Evolutionary conservation across 2,888 invertebrate genomes (phyloP).

Genomic region (Syritta pipiens): DNA sequence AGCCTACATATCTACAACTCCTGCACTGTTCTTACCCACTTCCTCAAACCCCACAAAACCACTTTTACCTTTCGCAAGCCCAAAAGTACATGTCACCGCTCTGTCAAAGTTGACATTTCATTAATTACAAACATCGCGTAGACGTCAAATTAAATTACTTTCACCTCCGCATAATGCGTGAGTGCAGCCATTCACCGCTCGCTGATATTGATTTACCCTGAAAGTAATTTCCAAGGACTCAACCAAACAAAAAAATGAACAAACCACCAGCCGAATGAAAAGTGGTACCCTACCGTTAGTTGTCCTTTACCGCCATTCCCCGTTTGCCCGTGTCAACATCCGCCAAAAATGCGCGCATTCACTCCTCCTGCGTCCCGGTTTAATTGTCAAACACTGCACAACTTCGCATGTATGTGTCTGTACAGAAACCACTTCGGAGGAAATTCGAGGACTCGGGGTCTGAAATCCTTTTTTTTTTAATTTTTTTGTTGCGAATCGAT

Average conservation of each 20-base stretch:
- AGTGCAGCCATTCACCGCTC: slow-evolving; percentile 42
- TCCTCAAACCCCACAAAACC: not conserved
- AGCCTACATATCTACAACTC: too few species aligned
- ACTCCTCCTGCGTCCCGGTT: slow-evolving; percentile 5
- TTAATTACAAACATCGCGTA: slow-evolving; percentile 36
- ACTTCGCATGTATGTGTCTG: too few species aligned
- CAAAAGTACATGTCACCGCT: not conserved
- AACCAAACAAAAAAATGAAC: slow-evolving; percentile 60
- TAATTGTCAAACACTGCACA: slow-evolving; percentile 37
- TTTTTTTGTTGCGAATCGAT: too few species aligned
- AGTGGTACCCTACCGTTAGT: slow-evolving; percentile 64
- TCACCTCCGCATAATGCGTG: slow-evolving; percentile 34
- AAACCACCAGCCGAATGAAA: slow-evolving; percentile 50
- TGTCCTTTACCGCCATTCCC: too few species aligned
- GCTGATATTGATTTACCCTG: slow-evolving; percentile 57
- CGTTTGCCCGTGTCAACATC: slow-evolving; percentile 71
- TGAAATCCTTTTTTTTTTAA: too few species aligned
- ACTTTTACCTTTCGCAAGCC: not conserved
- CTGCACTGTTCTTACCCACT: not conserved
- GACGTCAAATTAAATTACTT: slow-evolving; percentile 52
- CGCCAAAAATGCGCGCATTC: slow-evolving; percentile 70
- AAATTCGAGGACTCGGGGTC: slow-evolving; percentile 14
- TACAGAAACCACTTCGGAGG: too few species aligned
- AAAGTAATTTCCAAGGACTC: slow-evolving; percentile 54
- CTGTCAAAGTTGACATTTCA: slow-evolving; percentile 56